phyloP scores from a whole-genome alignment of 2,113 vertebrate genomes.

The Hippocampus guttulatus region DNA sequence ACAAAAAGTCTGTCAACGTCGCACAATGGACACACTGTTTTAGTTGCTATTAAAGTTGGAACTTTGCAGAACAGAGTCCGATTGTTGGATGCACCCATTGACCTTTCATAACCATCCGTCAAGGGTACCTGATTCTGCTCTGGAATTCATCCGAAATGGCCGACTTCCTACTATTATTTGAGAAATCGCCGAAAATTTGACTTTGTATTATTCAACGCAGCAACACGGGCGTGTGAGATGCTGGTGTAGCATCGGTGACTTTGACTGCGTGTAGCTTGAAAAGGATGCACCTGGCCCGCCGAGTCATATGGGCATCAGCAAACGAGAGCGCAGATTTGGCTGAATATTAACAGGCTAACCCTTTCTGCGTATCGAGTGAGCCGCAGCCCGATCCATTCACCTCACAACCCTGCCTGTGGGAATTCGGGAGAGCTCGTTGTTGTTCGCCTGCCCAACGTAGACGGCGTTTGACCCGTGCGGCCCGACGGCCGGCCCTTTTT shows the following conservation, averaged over 20 bases:
- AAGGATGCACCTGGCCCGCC: too few species aligned
- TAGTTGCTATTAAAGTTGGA: neutral
- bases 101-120: neutral
- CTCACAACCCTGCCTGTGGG: neutral
- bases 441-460: slow-evolving; percentile 1
- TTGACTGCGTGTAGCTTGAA: too few species aligned
- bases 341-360: too few species aligned
- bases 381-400: neutral
- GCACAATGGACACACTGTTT: neutral
- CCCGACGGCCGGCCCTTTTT: slow-evolving; percentile 39
- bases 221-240: too few species aligned
- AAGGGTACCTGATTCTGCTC: neutral
- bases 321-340: too few species aligned
- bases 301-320: too few species aligned
- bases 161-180: too few species aligned
- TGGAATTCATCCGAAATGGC: neutral
- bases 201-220: too few species aligned
- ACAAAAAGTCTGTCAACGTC: neutral
- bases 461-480: neutral
- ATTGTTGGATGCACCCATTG: neutral
- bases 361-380: too few species aligned
- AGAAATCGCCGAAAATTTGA: too few species aligned
- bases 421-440: neutral
- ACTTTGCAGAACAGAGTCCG: neutral
- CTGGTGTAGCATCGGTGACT: too few species aligned